Percentiles rank a stretch among this genome's conserved stretches.
phyloP scores from a whole-genome alignment of 2,797 vertebrate species.

The Muscicapa striata region DNA sequence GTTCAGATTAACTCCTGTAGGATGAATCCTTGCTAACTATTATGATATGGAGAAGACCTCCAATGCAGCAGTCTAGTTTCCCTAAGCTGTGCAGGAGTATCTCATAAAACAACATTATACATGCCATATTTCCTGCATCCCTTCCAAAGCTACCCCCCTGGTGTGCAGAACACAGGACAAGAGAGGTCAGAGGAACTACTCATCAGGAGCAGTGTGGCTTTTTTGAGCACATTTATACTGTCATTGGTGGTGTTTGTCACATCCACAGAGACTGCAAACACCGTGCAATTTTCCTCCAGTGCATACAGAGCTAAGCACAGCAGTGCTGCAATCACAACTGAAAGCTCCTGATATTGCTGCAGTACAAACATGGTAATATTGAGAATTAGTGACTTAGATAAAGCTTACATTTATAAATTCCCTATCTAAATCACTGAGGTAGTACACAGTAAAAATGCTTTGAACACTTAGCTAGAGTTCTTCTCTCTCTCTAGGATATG shows the following conservation, averaged over 20 bases:
- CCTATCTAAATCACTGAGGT: not conserved
- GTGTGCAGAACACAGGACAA: not conserved
- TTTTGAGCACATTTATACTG: not conserved
- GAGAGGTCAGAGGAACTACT: not conserved
- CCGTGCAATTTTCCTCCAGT: not conserved
- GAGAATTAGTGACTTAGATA: not conserved
- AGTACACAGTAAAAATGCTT: not conserved
- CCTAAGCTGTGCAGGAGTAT: not conserved
- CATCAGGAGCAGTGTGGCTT: not conserved
- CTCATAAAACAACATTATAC: rapidly evolving
- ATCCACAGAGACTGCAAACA: not conserved
- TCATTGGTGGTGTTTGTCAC: not conserved
- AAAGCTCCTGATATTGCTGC: not conserved
- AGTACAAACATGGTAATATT: not conserved
- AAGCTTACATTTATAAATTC: not conserved
- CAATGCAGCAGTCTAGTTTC: not conserved
- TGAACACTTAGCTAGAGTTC: not conserved
- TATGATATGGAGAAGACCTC: not conserved
- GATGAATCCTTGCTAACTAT: not conserved
- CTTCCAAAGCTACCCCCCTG: not conserved
- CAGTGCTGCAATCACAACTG: not conserved
- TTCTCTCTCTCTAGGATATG: rapidly evolving
- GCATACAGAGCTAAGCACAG: not conserved
- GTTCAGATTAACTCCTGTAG: not conserved
- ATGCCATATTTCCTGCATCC: not conserved